Evolutionary conservation across 2,888 invertebrate species (phyloP), one percentile per base, ranked within the genome.

Genomic region (Caenorhabditis virilis): DNA sequence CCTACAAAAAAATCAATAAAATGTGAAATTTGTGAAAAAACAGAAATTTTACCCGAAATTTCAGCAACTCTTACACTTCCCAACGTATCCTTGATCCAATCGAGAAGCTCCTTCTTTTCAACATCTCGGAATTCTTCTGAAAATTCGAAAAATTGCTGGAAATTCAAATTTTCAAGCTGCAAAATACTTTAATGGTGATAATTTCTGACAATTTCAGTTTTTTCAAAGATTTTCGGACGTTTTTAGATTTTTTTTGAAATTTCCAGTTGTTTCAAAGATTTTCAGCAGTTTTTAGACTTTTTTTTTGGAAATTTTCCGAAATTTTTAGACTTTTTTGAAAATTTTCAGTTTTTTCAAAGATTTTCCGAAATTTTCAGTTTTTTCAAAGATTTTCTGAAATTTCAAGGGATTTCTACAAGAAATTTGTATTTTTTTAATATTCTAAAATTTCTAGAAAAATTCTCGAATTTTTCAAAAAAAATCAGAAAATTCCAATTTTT

Each of bases 31-130:
- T 35, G 49, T 27, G 20, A n/a, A 1, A 47, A 43, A 52, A 43
- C 7, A n/a, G n/a, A n/a, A n/a, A n/a, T n/a, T 25, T 45, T n/a
- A 50, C 49, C 52, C 11, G 62, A 59, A 38, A 62, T 67, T 26
- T 66, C 66, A 1, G 60, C 33, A 15, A 61, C 86, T 68, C 89
- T 88, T 0, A 88, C 87, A 83, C 73, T 66, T 1, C 88, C 86
- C 23, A 95, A 86, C 65, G 89, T 88, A 0, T 88, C 87, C 83
- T 91, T 90, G 58, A 95, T 86, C 89, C 91, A 94, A 11, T 88
- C 87, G 18, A 91, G 87, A 6, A 95, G 85, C 46, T 89, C 89
- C 66, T 92, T 90, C 13, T 92, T 88, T 85, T 93, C 90, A 5
- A 88, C 86, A 71, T 89, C 88, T 58, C 88, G 88, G 53, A 94